Conservation (phyloP, 2,797 vertebrate genomes). For the Schizopygopsis malacanthus region DNA sequence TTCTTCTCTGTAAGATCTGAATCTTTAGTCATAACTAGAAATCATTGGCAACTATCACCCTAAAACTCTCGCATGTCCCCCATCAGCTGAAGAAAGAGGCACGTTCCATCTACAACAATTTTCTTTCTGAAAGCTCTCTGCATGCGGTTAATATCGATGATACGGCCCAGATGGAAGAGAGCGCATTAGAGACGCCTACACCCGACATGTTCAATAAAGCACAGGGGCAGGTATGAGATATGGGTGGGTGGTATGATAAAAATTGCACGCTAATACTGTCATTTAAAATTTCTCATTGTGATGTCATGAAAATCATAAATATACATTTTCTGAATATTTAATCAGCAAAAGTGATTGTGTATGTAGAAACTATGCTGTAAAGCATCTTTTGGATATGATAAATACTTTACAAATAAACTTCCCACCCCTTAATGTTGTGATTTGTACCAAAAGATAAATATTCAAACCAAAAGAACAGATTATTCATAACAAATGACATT, state of each 20-base stretch:
- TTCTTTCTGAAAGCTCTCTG: constrained; percentile 81
- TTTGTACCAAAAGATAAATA: neutral
- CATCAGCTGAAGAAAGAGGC: constrained; percentile 79
- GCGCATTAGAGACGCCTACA: constrained; percentile 78
- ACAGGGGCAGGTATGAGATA: constrained; percentile 80
- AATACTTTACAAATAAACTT: neutral
- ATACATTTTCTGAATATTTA: neutral
- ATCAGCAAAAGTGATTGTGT: neutral
- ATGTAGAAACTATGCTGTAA: neutral
- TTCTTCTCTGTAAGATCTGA: neutral
- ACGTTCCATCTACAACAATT: constrained; percentile 80
- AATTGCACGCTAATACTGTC: neutral
- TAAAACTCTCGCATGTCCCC: neutral
- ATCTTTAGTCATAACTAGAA: neutral
- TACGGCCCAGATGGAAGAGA: constrained; percentile 82
- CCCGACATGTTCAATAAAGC: constrained; percentile 84
- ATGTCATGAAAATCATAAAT: neutral
- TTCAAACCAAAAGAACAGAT: neutral
- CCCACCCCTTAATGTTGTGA: neutral
- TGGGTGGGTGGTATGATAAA: neutral
- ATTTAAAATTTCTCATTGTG: neutral
- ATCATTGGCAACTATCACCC: neutral
- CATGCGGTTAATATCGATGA: constrained; percentile 86
- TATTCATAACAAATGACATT: neutral
- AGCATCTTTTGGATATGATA: neutral